Conservation (phyloP, 2,888 invertebrate species). For the Mimachlamys varia region DNA sequence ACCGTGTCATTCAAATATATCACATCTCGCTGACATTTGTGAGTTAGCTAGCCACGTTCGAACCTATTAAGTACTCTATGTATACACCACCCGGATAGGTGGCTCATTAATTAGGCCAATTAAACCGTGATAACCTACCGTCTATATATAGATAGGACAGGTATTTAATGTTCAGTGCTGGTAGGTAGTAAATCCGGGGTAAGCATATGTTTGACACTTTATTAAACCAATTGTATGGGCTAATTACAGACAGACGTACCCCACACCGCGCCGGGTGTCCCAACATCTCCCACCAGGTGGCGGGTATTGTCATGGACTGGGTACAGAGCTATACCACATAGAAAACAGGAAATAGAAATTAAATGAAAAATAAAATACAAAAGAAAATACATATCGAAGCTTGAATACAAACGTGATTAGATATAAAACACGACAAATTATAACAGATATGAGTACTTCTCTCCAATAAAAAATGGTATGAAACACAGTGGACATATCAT, state of each 20-base stretch:
- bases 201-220: neutral
- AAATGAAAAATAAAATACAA: neutral
- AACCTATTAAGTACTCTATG: no score
- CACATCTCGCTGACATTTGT: neutral
- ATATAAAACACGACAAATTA: neutral
- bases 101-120: conserved; percentile 2
- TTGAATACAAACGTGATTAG: neutral
- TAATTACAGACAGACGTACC: neutral
- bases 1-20: neutral
- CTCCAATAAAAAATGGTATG: neutral
- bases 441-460: neutral
- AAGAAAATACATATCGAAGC: neutral
- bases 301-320: neutral
- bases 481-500: neutral
- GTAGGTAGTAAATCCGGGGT: neutral
- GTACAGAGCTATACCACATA: neutral
- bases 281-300: neutral
- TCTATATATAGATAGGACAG: neutral
- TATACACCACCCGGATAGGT: neutral
- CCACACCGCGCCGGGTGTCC: neutral
- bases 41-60: neutral
- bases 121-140: neutral
- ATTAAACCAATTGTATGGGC: neutral
- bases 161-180: neutral
- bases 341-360: neutral